Evolutionary conservation across 1,140 invertebrate species (phyloP), one percentile per base, ranked within the genome.

Genomic region (Pectinophora gossypiella): DNA sequence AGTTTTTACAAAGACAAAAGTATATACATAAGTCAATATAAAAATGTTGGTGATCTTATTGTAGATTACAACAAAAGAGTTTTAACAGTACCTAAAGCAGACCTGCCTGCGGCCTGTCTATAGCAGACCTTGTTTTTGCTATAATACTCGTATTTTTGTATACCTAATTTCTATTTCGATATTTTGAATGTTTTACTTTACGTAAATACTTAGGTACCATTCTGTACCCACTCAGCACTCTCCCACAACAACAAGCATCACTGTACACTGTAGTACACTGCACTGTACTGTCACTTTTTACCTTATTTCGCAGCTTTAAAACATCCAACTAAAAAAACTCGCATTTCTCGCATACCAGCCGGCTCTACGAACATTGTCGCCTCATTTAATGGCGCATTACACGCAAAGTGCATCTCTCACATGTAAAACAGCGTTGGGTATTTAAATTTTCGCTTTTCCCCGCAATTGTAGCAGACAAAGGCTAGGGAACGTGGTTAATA

Each of bases 341-440:
- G 36, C 3, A 40, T 1, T 7, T 32, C 27, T n/a, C 9, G 27
- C 27, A 32, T 32, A 9, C 27, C n/a, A n/a, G 27, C 9, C 27
- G n/a, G 27, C 27, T 32, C 27, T 32, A 40, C 13, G n/a, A n/a
- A 38, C 36, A 38, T 3, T 38, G 75, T 74, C 70, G 70, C 64
- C 71, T 79, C 78, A 82, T 83, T 84, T 77, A 83, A 75, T 76
- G 72, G 69, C 49, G 56, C 77, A 80, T 79, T 76, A 78, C 73
- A 78, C 79, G 74, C 80, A 83, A 86, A 84, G 69, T 83, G 83
- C 83, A 86, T 85, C 83, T 86, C 76, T 83, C 72, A 83, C 79
- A 85, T 85, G 81, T 83, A 83, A 85, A 85, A 85, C 75, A 86
- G 79, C 78, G 76, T 60, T 69, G 72, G 81, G 76, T 77, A 82